Conservation (phyloP, 2,888 invertebrate genomes). For the Zygothrica quintamaculata region DNA sequence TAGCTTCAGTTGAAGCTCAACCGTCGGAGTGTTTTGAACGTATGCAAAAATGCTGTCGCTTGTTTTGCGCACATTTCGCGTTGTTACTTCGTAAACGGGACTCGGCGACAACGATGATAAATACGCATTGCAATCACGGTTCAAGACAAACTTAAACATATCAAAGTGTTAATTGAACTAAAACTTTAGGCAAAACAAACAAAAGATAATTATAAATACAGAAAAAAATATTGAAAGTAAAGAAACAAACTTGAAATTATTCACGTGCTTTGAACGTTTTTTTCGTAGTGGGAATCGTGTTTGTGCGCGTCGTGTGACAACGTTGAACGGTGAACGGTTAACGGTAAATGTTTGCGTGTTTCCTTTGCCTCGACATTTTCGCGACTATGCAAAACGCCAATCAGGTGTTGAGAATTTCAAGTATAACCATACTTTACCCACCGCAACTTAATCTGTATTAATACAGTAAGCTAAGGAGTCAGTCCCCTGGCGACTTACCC, state of each 20-base stretch:
- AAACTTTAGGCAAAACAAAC: background rate
- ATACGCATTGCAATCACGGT: slow-evolving; percentile 14
- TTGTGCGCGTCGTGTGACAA: slow-evolving; percentile 7
- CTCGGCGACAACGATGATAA: slow-evolving; percentile 30
- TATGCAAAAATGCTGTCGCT: slow-evolving; percentile 72
- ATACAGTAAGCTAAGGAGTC: slow-evolving; percentile 17
- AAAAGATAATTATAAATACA: slow-evolving; percentile 5
- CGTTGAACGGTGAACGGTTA: slow-evolving; percentile 4
- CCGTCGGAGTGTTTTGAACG: slow-evolving; percentile 83
- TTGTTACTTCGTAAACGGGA: slow-evolving; percentile 40
- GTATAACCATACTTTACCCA: slow-evolving; percentile 1
- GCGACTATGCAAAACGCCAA: slow-evolving; percentile 16
- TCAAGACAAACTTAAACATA: background rate
- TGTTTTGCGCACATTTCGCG: slow-evolving; percentile 51
- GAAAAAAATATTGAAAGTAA: slow-evolving; percentile 29
- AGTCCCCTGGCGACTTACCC: background rate
- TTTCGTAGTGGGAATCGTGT: background rate
- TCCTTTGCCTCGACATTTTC: slow-evolving; percentile 29
- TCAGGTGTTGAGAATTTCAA: slow-evolving; percentile 23
- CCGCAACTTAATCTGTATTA: slow-evolving; percentile 1
- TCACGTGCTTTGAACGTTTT: background rate
- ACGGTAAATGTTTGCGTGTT: slow-evolving; percentile 47
- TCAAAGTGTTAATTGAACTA: slow-evolving; percentile 10
- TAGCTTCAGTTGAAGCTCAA: slow-evolving; percentile 83
- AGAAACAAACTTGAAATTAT: slow-evolving; percentile 15